phyloP scores from a whole-genome alignment of 1,140 invertebrate genomes.

The Zaprionus ornatus region DNA sequence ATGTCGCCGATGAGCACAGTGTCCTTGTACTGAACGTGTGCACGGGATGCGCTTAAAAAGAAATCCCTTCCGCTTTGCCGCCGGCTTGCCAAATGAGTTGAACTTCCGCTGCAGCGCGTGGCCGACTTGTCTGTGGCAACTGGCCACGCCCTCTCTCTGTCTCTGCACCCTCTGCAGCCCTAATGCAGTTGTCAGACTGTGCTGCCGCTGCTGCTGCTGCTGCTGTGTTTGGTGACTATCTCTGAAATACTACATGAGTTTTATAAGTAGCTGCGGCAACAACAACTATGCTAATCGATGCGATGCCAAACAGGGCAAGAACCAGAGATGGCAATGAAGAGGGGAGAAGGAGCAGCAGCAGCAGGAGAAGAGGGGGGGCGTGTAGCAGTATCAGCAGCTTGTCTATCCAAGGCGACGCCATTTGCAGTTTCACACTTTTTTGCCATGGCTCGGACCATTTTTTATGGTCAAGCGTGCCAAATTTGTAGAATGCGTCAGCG shows the following conservation, averaged over 20 bases:
- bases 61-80: conserved; percentile 72
- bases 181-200: conserved; percentile 64
- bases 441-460: conserved; percentile 65
- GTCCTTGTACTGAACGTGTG: conserved; percentile 66
- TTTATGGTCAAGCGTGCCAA: conserved; percentile 80
- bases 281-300: conserved; percentile 77
- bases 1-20: neutral
- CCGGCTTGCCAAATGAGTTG: conserved; percentile 70
- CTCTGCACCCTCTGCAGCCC: conserved; percentile 9
- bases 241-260: neutral
- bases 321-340: conserved; percentile 37
- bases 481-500: conserved; percentile 79
- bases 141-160: conserved; percentile 6
- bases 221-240: neutral
- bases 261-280: conserved; percentile 39
- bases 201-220: neutral
- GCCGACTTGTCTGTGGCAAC: conserved; percentile 46
- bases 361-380: too few species aligned
- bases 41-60: conserved; percentile 78
- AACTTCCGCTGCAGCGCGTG: conserved; percentile 76
- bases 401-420: conserved; percentile 77
- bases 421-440: conserved; percentile 80
- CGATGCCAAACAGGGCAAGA: conserved; percentile 70
- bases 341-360: neutral
- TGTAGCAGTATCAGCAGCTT: conserved; percentile 3